These are phyloP conservation scores for Drosophila carrolli DNA, from an alignment of 1,140 invertebrate genomes.

Conservation along the genomic window DNA sequence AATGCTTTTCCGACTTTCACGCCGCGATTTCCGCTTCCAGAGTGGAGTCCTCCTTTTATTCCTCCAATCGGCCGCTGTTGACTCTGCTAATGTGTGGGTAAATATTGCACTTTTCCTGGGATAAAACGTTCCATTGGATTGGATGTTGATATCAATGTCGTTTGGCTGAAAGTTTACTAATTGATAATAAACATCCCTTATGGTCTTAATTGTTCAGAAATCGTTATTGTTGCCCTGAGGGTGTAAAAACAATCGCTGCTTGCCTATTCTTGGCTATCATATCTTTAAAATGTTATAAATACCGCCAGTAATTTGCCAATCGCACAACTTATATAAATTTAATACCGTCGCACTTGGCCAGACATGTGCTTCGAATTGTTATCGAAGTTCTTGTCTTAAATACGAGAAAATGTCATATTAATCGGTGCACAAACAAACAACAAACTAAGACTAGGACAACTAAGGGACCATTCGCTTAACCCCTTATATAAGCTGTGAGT, in stretches of 20 bases:
- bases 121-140: constrained; percentile 10
- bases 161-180: not conserved
- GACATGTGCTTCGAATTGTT: constrained; percentile 39
- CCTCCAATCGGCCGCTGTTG: constrained; percentile 43
- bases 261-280: constrained; percentile 59
- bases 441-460: not conserved
- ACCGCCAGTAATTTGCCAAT: constrained; percentile 63
- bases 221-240: not conserved
- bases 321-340: constrained; percentile 50
- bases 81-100: constrained; percentile 74
- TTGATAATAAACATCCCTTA: constrained; percentile 10
- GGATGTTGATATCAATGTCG: not conserved
- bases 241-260: constrained; percentile 5
- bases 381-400: constrained; percentile 33
- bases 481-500: constrained; percentile 19
- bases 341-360: constrained; percentile 50
- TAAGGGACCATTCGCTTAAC: constrained; percentile 2
- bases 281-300: constrained; percentile 53
- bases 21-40: constrained; percentile 57
- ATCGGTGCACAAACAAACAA: not conserved
- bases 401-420: constrained; percentile 12
- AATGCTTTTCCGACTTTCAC: constrained; percentile 63
- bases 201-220: not conserved
- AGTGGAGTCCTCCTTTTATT: constrained; percentile 13
- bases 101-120: constrained; percentile 65